Evolutionary conservation across 2,888 invertebrate genomes (phyloP).

Genomic region (Zonitis immaculata): DNA sequence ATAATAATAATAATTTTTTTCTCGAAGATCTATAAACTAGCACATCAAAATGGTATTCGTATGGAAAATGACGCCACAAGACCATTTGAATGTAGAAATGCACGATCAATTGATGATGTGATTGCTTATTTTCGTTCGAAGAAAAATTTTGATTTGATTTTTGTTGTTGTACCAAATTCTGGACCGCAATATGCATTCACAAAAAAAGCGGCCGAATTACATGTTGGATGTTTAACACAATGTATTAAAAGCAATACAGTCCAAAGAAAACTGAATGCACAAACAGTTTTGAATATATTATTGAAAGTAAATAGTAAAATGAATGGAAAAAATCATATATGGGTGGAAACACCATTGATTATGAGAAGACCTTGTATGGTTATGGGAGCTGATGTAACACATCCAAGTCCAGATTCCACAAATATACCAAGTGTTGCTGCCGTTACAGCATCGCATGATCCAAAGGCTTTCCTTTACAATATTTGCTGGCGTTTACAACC

Average conservation of each 20-base stretch:
- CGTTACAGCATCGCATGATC: constrained; percentile 71
- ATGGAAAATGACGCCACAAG: neutral
- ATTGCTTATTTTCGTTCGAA: constrained; percentile 19
- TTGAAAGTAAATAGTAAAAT: constrained; percentile 75
- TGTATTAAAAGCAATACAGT: constrained; percentile 60
- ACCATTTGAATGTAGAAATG: neutral
- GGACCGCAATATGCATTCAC: constrained; percentile 47
- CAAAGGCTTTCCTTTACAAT: constrained; percentile 64
- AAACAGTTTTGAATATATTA: constrained; percentile 67
- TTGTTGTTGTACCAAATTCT: constrained; percentile 58
- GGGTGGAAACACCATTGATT: constrained; percentile 23
- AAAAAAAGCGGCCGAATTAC: constrained; percentile 65
- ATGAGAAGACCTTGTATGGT: constrained; percentile 53
- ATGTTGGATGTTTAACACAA: constrained; percentile 67
- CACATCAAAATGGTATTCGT: neutral
- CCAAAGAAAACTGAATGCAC: constrained; percentile 50
- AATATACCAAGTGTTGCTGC: constrained; percentile 63
- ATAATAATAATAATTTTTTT: neutral
- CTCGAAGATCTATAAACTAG: neutral
- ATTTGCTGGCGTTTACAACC: constrained; percentile 74
- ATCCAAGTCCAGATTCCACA: constrained; percentile 77
- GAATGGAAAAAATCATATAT: constrained; percentile 72
- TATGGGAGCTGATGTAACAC: constrained; percentile 87
- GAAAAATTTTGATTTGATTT: constrained; percentile 51
- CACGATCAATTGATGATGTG: constrained; percentile 10